A percentile compares a stretch with the other conserved stretches of the same genome.
phyloP scores from a whole-genome alignment of 2,113 vertebrate species.

The Artemisiospiza belli region DNA sequence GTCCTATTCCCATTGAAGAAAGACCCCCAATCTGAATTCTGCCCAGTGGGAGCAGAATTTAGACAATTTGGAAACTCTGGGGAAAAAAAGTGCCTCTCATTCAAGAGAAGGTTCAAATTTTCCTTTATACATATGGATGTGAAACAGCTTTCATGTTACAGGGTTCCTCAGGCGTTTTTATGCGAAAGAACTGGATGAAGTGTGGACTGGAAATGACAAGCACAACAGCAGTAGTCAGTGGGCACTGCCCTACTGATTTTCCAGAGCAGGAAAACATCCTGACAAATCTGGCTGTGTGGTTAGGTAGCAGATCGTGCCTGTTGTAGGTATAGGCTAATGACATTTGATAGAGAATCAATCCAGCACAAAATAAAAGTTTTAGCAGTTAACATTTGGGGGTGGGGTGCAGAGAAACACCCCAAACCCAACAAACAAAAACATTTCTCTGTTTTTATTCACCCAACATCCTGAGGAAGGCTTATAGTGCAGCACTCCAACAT shows the following conservation, averaged over 20 bases:
- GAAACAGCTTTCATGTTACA: neutral
- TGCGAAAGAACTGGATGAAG: neutral
- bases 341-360: neutral
- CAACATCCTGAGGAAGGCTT: neutral
- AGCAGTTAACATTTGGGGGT: neutral
- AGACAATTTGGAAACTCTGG: neutral
- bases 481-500: neutral
- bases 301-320: neutral
- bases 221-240: neutral
- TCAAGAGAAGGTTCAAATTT: neutral
- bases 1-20: neutral
- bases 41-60: neutral
- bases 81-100: neutral
- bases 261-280: neutral
- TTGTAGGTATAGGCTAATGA: neutral
- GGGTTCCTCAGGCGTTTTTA: neutral
- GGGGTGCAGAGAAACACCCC: neutral
- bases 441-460: neutral
- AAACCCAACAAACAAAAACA: neutral
- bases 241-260: neutral
- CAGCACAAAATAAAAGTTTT: neutral
- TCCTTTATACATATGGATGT: neutral
- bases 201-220: neutral
- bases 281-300: neutral
- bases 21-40: neutral